Evolutionary conservation across 2,797 vertebrate species (phyloP), one percentile per base, ranked within the genome.

Genomic region (Catamblyrhynchus diadema): DNA sequence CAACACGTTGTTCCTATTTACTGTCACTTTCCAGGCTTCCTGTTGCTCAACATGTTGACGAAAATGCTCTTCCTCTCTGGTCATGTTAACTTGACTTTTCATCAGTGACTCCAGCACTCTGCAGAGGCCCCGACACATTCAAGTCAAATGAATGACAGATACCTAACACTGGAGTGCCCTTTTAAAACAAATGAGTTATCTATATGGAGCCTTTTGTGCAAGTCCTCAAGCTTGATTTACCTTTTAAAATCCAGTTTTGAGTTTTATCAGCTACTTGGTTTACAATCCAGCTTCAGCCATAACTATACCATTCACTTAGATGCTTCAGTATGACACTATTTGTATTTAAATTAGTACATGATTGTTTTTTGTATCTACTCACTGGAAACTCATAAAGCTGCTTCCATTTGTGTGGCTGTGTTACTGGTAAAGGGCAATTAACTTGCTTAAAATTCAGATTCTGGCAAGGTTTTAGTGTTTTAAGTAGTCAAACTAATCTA

Each of bases 1-100:
- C 90, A 96, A 94, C 95, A 96, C 93, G 77, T 96, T 95, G 81
- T 97, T 97, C 94, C 94, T 94, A 92, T 95, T 96, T 96, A 96
- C 95, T 97, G 95, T 97, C 94, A 91, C 92, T 95, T 97, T 95
- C 82, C 91, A 89, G 86, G 90, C 94, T 97, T 97, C 93, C 95
- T 95, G 94, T 97, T 97, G 93, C 96, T 97, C 95, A 97, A 95
- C 56, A 77, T 24, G 42, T 64, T 92, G 81, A 81, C 0, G 13
- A 94, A 89, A 92, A 93, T 10, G 33, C 45, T 94, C 74, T 96
- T 95, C 92, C 96, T 93, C 88, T 81, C 82, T 94, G 91, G 65
- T 86, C 45, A 19, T 4, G 28, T 86, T 94, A 71, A 86, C 62
- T 81, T 94, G 91, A 81, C 82, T 92, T 88, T 87, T 87, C 66